Conservation (phyloP, 2,888 invertebrate genomes). For the Geophilus truncorum region DNA sequence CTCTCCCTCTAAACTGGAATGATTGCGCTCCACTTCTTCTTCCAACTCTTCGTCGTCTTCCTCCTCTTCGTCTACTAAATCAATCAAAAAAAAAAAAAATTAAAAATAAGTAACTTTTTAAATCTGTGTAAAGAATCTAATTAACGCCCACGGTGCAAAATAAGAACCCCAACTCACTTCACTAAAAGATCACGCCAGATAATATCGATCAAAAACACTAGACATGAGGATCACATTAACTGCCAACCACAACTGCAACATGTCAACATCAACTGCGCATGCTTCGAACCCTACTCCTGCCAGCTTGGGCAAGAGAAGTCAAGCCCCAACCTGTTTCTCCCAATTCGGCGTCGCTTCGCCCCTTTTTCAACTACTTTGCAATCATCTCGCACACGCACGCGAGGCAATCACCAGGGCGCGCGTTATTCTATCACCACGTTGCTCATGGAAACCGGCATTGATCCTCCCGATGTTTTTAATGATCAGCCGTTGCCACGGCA, state of each 20-base stretch:
- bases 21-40: background rate
- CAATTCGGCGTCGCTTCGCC: background rate
- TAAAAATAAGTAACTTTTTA: background rate
- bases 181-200: background rate
- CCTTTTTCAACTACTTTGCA: background rate
- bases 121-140: background rate
- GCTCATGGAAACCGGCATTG: background rate
- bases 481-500: constrained; percentile 31
- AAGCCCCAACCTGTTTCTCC: background rate
- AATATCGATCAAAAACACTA: constrained; percentile 23
- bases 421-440: background rate
- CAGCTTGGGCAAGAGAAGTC: background rate
- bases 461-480: constrained; percentile 31
- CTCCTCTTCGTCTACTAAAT: constrained; percentile 28
- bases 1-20: constrained; percentile 4
- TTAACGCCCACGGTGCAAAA: background rate
- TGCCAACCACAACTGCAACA: constrained; percentile 18
- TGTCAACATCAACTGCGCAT: constrained; percentile 24
- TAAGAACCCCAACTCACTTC: background rate
- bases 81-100: background rate
- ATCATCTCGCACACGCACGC: constrained; percentile 1
- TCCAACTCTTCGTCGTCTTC: constrained; percentile 22
- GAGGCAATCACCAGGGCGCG: constrained; percentile 7
- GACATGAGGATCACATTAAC: constrained; percentile 7
- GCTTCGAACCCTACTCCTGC: background rate